Evolutionary conservation across 2,888 invertebrate genomes (phyloP).

Genomic region (Cerastoderma edule): DNA sequence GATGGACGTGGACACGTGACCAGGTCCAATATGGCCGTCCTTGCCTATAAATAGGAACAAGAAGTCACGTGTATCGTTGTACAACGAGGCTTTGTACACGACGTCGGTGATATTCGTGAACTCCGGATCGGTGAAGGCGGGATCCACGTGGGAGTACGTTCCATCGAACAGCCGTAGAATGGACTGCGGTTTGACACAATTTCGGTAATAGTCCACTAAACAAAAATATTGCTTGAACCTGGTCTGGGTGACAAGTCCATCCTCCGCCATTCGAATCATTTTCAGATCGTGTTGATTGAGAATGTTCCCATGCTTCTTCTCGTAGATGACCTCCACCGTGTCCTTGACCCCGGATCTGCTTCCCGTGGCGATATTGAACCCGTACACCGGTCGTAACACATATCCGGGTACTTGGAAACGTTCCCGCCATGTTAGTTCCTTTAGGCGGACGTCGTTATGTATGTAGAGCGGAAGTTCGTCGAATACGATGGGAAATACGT

Average conservation of each 20-base stretch:
- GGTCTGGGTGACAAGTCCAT: conserved; percentile 46
- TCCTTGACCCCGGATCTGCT: conserved; percentile 59
- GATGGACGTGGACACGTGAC: conserved; percentile 37
- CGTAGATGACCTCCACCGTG: conserved; percentile 61
- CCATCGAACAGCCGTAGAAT: conserved; percentile 66
- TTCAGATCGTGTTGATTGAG: conserved; percentile 48
- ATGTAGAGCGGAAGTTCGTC: conserved; percentile 62
- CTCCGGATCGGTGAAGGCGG: conserved; percentile 47
- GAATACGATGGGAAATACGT: conserved; percentile 66
- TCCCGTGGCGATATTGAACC: conserved; percentile 47
- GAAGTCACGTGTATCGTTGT: conserved; percentile 64
- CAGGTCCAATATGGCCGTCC: conserved; percentile 32
- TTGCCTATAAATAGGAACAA: conserved; percentile 59
- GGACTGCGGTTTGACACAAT: conserved; percentile 63
- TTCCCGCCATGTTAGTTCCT: conserved; percentile 60
- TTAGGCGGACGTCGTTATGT: conserved; percentile 56
- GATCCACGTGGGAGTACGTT: conserved; percentile 56
- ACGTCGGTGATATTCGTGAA: conserved; percentile 54
- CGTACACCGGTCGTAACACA: conserved; percentile 55
- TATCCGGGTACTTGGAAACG: conserved; percentile 28
- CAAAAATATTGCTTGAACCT: conserved; percentile 57
- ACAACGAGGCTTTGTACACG: conserved; percentile 58
- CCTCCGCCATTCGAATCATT: conserved; percentile 51
- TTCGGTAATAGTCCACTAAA: conserved; percentile 33
- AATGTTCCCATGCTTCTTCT: conserved; percentile 53